Percentiles rank a stretch among this genome's conserved stretches.
These are phyloP conservation scores for Periophthalmus modestus DNA, from an alignment of 2,113 vertebrate species.

Conservation along the genomic window DNA sequence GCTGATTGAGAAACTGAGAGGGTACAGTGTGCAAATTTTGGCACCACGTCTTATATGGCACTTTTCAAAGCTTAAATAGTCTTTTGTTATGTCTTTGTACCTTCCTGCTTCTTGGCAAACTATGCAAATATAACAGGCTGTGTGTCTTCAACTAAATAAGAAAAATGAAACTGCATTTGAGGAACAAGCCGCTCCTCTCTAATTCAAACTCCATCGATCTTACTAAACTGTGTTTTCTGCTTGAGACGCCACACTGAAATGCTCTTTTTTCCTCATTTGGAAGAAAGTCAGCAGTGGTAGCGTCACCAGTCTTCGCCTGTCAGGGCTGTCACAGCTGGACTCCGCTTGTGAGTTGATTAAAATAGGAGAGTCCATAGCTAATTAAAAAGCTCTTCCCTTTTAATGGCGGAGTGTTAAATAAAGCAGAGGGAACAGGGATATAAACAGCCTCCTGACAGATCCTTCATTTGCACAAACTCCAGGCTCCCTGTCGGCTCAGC, in stretches of 20 bases:
- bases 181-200: slow-evolving; percentile 61
- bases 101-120: slow-evolving; percentile 10
- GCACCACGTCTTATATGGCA: slow-evolving; percentile 13
- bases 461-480: slow-evolving; percentile 72
- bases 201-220: slow-evolving; percentile 69
- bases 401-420: slow-evolving; percentile 74
- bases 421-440: slow-evolving; percentile 69
- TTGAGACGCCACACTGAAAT: slow-evolving; percentile 51
- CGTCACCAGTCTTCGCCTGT: slow-evolving; percentile 73
- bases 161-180: slow-evolving; percentile 46
- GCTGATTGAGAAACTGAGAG: slow-evolving; percentile 17
- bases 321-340: slow-evolving; percentile 77
- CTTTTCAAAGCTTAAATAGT: slow-evolving; percentile 28
- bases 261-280: slow-evolving; percentile 24
- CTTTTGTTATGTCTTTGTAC: neutral
- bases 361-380: slow-evolving; percentile 76
- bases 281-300: slow-evolving; percentile 60
- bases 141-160: slow-evolving; percentile 32
- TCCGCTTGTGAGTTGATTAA: slow-evolving; percentile 79
- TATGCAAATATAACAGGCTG: slow-evolving; percentile 31
- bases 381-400: slow-evolving; percentile 79
- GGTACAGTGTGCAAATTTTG: slow-evolving; percentile 41
- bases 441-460: slow-evolving; percentile 78
- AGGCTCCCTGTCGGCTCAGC: slow-evolving; percentile 62
- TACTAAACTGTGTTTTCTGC: slow-evolving; percentile 60